These are phyloP conservation scores for Labeo calbasu DNA, from an alignment of 2,797 vertebrate species.

Conservation along the genomic window DNA sequence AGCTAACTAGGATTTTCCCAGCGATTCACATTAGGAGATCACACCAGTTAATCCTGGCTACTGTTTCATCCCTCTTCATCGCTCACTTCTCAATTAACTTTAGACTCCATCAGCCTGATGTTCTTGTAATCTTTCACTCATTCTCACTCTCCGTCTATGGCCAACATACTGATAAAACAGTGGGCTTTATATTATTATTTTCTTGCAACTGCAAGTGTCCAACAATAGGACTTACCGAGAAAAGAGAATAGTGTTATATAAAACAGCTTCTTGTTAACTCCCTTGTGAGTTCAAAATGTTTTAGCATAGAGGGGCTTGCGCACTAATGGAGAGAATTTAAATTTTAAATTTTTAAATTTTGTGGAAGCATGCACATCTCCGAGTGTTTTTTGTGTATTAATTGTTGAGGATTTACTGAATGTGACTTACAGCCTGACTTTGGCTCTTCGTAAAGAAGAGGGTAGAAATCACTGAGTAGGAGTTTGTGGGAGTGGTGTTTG, in stretches of 20 bases:
- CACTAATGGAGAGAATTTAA: background rate
- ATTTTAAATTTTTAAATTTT: too few relatives aligned
- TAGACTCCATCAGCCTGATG: slow-evolving; percentile 17
- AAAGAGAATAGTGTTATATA: background rate
- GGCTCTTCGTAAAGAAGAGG: slow-evolving; percentile 32
- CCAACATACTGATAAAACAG: background rate
- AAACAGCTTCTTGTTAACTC: background rate
- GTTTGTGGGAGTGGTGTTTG: slow-evolving; percentile 45
- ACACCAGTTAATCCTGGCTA: slow-evolving; percentile 44
- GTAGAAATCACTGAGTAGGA: slow-evolving; percentile 36
- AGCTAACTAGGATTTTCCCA: slow-evolving; percentile 38
- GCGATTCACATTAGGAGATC: slow-evolving; percentile 2
- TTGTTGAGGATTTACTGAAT: slow-evolving; percentile 11
- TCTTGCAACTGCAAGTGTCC: background rate
- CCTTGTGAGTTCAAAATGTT: background rate
- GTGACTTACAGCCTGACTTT: slow-evolving; percentile 2
- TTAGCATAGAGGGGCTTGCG: background rate
- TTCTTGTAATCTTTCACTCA: slow-evolving; percentile 45
- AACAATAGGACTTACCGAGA: background rate
- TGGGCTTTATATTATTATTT: background rate
- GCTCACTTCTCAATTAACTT: slow-evolving; percentile 56
- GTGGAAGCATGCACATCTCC: background rate
- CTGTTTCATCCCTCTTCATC: slow-evolving; percentile 27
- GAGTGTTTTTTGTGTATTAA: background rate
- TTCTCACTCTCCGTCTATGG: slow-evolving; percentile 8